Percentiles rank a stretch among this genome's conserved stretches.
Conservation (phyloP, 2,797 vertebrate genomes). For the Eremophila alpestris region DNA sequence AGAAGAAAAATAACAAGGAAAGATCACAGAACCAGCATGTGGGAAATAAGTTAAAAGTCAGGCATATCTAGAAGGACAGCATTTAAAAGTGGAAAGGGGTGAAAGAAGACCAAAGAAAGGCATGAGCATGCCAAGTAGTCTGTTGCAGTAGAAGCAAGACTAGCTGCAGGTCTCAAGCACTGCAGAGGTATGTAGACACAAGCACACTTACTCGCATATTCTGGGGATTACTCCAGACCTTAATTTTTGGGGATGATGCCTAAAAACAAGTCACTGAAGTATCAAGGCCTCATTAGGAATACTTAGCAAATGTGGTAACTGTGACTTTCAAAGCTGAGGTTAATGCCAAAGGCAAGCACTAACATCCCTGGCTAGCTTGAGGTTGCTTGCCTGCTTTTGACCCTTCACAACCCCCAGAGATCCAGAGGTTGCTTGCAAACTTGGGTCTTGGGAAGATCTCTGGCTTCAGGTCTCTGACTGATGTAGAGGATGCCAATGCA, state of each 20-base stretch:
- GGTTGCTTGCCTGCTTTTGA: neutral
- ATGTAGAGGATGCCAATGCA: rapidly evolving
- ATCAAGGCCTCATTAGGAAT: neutral
- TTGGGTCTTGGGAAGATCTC: neutral
- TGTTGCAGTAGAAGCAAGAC: neutral
- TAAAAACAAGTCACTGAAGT: neutral
- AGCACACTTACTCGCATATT: neutral
- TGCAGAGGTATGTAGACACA: neutral
- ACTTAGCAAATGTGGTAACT: neutral
- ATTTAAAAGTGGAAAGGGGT: neutral
- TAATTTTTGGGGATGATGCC: neutral
- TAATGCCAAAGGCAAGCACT: neutral
- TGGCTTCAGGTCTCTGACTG: neutral
- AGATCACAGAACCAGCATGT: neutral
- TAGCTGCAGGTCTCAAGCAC: neutral
- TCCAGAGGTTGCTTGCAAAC: neutral
- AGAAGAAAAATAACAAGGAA: neutral
- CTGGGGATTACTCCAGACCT: neutral
- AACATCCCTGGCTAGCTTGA: neutral
- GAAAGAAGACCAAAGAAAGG: neutral
- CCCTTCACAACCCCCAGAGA: neutral
- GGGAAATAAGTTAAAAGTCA: neutral
- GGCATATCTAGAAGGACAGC: neutral
- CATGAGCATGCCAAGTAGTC: neutral
- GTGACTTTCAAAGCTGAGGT: neutral